Evolutionary conservation across 2,797 vertebrate species (phyloP), one percentile per base, ranked within the genome.

Genomic region (Poecilia gillii): DNA sequence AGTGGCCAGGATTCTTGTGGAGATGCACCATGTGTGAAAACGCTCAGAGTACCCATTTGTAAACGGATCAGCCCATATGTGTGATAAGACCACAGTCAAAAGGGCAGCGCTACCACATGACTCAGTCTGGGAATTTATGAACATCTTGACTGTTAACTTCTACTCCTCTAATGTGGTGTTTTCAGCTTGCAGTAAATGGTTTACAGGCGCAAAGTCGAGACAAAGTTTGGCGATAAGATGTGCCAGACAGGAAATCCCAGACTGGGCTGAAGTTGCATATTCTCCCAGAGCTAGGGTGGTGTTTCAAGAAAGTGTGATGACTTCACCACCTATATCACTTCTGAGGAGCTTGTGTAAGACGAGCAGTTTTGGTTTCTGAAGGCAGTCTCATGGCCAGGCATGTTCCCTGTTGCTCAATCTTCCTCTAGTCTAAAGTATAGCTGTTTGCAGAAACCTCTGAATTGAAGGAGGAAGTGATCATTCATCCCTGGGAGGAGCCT

Each of bases 401-500:
- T 18, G 64, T 81, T 85, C 76, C 51, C 51, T 83, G 76, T 94
- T 95, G 84, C 86, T 73, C 81, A 94, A 93, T 84, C 68, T 81
- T 88, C 72, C 41, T 45, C 77, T 78, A 85, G 83, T 49, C 72
- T 80, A 23, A 82, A 76, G 70, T 86, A 62, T 16, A 43, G 73
- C 75, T 83, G 39, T 87, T 90, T 84, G 31, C 73, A 79, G 51
- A 91, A 87, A 81, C 79, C 76, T 87, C 75, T 66, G 43, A 78
- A 53, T 77, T 66, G 43, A 82, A 80, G 64, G 83, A 92, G 91
- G 94, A 95, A 94, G 88, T 87, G 55, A 85, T 93, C 83, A 79
- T 82, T 91, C 78, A 87, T 86, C 70, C 20, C 45, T 83, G 90
- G 91, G 92, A 90, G 90, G 89, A 84, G 83, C 81, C 64, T 57